A percentile compares a stretch with the other conserved stretches of the same genome.
Conservation (phyloP, 2,113 vertebrate genomes). For the Thalassarche chlororhynchos region DNA sequence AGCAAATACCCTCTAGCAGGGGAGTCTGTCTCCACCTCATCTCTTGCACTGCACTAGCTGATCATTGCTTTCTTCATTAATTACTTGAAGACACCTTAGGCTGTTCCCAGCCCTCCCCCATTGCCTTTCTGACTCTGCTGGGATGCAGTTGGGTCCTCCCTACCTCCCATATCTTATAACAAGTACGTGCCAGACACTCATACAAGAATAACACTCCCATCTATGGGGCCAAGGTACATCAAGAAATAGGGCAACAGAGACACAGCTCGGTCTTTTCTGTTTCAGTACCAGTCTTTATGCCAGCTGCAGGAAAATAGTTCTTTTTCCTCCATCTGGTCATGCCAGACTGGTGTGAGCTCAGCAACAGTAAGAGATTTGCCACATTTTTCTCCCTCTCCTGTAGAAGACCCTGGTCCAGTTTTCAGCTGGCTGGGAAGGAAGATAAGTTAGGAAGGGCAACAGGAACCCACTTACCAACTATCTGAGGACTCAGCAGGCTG, state of each 20-base stretch:
- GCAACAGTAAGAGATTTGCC: background rate
- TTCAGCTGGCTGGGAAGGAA: background rate
- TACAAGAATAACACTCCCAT: background rate
- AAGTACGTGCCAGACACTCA: background rate
- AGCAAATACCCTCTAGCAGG: background rate
- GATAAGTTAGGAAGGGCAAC: background rate
- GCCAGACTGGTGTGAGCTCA: background rate
- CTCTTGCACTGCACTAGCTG: background rate
- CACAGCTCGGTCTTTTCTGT: background rate
- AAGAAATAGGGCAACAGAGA: background rate
- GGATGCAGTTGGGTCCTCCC: background rate
- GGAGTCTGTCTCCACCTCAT: background rate
- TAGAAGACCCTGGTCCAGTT: background rate
- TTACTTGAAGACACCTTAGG: background rate
- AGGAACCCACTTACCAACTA: background rate
- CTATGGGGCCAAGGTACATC: background rate
- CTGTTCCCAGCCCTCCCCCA: background rate
- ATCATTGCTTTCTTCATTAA: background rate
- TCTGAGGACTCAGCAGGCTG: background rate
- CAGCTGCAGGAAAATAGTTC: background rate
- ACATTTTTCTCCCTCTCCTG: background rate
- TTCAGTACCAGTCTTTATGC: background rate
- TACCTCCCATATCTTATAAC: background rate
- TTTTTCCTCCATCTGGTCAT: background rate
- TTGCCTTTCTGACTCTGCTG: background rate